Evolutionary conservation across 2,888 invertebrate species (phyloP), one percentile per base, ranked within the genome.

Genomic region (Tanypteryx hageni): DNA sequence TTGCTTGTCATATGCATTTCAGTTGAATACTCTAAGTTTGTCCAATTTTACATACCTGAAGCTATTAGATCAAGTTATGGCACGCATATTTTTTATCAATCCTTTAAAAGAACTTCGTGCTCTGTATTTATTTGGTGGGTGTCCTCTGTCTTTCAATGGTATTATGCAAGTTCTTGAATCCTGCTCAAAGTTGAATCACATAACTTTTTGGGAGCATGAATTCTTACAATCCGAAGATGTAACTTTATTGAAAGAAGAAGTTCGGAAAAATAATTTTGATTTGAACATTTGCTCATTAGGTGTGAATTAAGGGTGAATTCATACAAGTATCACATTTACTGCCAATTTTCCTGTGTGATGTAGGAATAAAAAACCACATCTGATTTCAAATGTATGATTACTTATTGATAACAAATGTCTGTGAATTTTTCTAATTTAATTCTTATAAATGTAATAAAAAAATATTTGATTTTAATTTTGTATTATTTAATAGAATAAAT

Each of bases 201-300:
- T 93, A 18, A 85, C 92, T 18, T 92, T 93, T 58, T 68, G 84
- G 58, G 76, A 92, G 22, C 92, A 92, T 92, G 84, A 82, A n/a
- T 61, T 83, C 22, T 85, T 92, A 22, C 89, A 44, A 56, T 31
- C 82, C 31, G 85, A 92, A 18, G 93, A 93, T 82, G 92, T 93
- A n/a, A 84, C 93, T 16, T 56, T 89, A 56, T 44, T 93, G 8
- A 89, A 92, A 22, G 92, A 92, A 59, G 92, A 93, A 89, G 92
- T 93, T n/a, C 57, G 81, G n/a, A 27, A 86, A 57, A 93, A 92
- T 58, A 93, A 93, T 92, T 93, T 93, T 31, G 93, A 93, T 92
- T 81, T 93, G 18, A 92, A 93, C n/a, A 89, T 89, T 89, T 89
- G 89, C 59, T 89, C 89, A 31, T 58, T 89, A 8, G 89, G 64